Evolutionary conservation across 2,888 invertebrate species (phyloP), one percentile per base, ranked within the genome.

Genomic region (Andrena marginata): DNA sequence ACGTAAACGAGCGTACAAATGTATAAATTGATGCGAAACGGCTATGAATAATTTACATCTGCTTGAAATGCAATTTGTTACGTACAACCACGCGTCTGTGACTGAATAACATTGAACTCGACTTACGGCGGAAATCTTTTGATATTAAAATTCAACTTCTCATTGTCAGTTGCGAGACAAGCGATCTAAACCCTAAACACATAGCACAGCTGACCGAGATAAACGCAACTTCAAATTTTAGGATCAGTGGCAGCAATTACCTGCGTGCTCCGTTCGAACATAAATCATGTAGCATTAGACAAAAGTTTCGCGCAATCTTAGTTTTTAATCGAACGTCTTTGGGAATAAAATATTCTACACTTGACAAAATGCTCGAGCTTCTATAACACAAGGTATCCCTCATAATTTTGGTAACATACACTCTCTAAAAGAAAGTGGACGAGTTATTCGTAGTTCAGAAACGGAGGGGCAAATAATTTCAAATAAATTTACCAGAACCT

Each of bases 1-100:
- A 35, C 31, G 10, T 20, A 63, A 62, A 23, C 2, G 23, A 60
- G 26, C 5, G 49, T 63, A 31, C 10, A 16, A 42, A 62, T 13
- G n/a, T 60, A n/a, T 67, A 48, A 74, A 60, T 51, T 72, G 35
- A 20, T 42, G 26, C 23, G 20, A 48, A 65, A 56, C 54, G 26
- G n/a, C 49, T 60, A n/a, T 5, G 29, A 69, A 63, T 42, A 69
- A 69, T 76, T 75, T 31, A 20, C 51, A 51, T 23, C 29, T 16
- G 8, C n/a, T 35, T 13, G n/a, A 4, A n/a, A 13, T 42, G 35
- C 6, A 60, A 77, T 65, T 65, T 23, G 33, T 74, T 65, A 60
- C 59, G 10, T 13, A 8, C 4, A 29, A 29, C n/a, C n/a, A n/a
- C 16, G 49, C 56, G 48, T 10, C 26, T 23, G 35, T 20, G 26